Evolutionary conservation across 1,140 invertebrate species (phyloP), one percentile per base, ranked within the genome.

Genomic region (Hypsibius dujardini): DNA sequence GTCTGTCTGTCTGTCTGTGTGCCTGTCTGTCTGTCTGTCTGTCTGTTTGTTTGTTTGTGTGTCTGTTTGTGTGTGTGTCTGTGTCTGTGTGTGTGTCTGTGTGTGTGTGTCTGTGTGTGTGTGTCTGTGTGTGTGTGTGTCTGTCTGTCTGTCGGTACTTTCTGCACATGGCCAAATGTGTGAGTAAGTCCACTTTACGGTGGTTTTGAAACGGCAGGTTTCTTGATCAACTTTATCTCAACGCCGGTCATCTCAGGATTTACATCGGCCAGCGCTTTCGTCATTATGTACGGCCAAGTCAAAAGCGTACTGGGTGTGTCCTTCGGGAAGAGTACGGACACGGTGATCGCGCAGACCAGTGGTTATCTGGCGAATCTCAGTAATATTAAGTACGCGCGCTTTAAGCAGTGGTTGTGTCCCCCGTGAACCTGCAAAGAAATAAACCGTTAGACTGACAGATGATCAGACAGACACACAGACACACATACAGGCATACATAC

Each of bases 201-300:
- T 3, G n/a, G n/a, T n/a, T 3, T 71, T 70, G 40, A 46, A 47
- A 3, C 74, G 77, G 7, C 80, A 93, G 91, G 92, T 75, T 92
- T 95, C 73, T 81, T 95, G 28, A 87, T 95, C 69, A 90, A 93
- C 79, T 95, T 94, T 78, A 94, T 96, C 76, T 93, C 92, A 0
- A 85, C 89, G 62, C 90, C 92, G 1, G 90, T 92, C 1, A 88
- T 90, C 46, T 87, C 85, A 70, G 89, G 89, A 1, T 92, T 92
- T 76, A 92, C 89, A 14, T 89, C 89, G 2, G 90, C 90, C 0
- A 93, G 92, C 0, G 92, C 92, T 15, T 84, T 95, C 3, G 93
- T 92, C 69, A 95, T 95, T 67, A 88, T 88, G 1, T 85, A 87
- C 2, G 89, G 90, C 0, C 92, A 96, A 80, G 78, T 95, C 1